Base-by-base conservation (phyloP, 2,113 vertebrate species). In the Tupaia tana region DNA sequence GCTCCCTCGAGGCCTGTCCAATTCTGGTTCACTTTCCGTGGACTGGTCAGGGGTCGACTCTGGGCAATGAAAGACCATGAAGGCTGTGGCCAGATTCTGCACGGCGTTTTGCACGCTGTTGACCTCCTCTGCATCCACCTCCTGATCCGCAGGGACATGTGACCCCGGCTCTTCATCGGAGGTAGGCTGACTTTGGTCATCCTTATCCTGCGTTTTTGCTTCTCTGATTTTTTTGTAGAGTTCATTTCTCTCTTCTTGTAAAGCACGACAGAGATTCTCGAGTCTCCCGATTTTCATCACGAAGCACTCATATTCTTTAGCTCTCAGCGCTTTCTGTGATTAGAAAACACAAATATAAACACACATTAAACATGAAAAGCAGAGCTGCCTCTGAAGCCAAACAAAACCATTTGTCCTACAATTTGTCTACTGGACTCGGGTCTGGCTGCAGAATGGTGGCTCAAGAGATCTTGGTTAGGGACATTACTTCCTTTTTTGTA, bases 191-290 rank as follows among this genome's bases (percentile, higher is more conserved):
- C 92, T 56, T 27, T 91, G 73, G 1, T 97, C 97, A 25, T 97
- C 96, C 7, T 67, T 95, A 2, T 96, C 97, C 14, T 96, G 58
- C 31, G 93, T 29, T 75, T 99, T 99, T 3, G 99, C 98, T 6
- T 99, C 99, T 97, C 99, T 99, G 93, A 99, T 99, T 98, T 99
- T 99, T 79, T 97, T 98, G 66, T 99, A 99, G 52, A 99, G 98
- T 94, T 99, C 97, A 1, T 98, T 99, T 88, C 99, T 99, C 97
- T 99, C 99, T 11, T 99, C 99, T 97, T 99, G 99, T 64, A 99
- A 98, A 20, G 98, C 99, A 34, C 99, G 98, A 29, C 99, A 99
- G 59, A 99, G 98, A 43, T 98, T 99, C 98, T 99, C 99, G 94
- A 99, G 97, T 92, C 99, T 99, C 85, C 99, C 98, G n/a, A 99